A percentile compares a stretch with the other conserved stretches of the same genome.
Conservation (phyloP, 64 coral and sea anemone species). For the Pachyseris speciosa region DNA sequence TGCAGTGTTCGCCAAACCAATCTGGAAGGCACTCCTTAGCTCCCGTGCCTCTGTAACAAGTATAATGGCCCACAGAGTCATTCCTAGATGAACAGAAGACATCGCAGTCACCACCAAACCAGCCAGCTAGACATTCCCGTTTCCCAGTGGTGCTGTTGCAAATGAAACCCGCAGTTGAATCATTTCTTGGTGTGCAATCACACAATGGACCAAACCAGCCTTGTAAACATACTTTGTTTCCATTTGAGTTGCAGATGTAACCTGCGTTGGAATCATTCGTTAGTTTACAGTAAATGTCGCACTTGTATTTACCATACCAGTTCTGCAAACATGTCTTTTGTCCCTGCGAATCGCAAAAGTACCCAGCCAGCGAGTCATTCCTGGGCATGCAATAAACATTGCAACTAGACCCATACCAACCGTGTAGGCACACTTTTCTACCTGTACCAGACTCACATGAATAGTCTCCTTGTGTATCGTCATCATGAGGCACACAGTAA, state of each 20-base stretch:
- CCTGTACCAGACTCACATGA: constrained; percentile 66
- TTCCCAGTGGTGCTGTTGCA: constrained; percentile 73
- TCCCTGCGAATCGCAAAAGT: constrained; percentile 55
- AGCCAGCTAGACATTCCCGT: constrained; percentile 50
- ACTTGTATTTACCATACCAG: constrained; percentile 79
- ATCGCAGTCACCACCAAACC: constrained; percentile 63
- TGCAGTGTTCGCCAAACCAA: constrained; percentile 84
- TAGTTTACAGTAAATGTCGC: constrained; percentile 58
- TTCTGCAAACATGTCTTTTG: constrained; percentile 62
- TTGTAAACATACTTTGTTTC: constrained; percentile 54
- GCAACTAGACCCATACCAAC: constrained; percentile 76
- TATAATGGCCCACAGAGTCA: constrained; percentile 70
- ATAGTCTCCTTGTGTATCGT: constrained; percentile 76
- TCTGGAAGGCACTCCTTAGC: constrained; percentile 80
- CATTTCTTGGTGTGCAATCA: constrained; percentile 70
- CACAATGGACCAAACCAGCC: constrained; percentile 86
- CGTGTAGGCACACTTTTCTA: constrained; percentile 53
- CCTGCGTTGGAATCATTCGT: constrained; percentile 69
- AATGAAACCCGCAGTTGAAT: constrained; percentile 44
- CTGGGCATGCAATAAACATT: constrained; percentile 42
- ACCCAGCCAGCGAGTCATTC: constrained; percentile 76
- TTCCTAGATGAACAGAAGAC: constrained; percentile 57
- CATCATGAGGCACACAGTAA: constrained; percentile 74
- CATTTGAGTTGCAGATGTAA: constrained; percentile 67
- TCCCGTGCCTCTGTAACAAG: constrained; percentile 66